These are phyloP conservation scores for Araneus ventricosus DNA, from an alignment of 1,140 invertebrate species.

Conservation along the genomic window DNA sequence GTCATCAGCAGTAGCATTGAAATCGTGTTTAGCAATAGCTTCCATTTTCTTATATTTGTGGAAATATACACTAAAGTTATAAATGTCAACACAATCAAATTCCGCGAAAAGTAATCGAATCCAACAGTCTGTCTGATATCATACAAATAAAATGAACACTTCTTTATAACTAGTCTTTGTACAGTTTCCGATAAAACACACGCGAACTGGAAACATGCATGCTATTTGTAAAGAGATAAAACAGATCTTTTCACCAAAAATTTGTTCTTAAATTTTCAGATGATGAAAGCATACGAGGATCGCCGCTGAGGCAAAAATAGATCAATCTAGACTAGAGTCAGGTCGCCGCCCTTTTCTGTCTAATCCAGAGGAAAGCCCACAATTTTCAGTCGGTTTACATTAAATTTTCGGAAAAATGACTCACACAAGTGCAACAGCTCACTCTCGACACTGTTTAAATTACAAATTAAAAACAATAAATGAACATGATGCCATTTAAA, in stretches of 20 bases:
- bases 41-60: constrained; percentile 94
- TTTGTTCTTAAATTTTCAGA: constrained; percentile 13
- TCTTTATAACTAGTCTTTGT: not conserved
- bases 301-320: constrained; percentile 67
- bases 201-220: not conserved
- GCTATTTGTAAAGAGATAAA: constrained; percentile 9
- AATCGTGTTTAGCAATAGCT: constrained; percentile 99
- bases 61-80: not conserved
- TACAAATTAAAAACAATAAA: not conserved
- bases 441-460: not conserved
- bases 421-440: not conserved
- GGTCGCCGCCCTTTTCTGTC: constrained; percentile 62
- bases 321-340: constrained; percentile 30
- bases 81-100: constrained; percentile 26
- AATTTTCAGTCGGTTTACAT: not conserved
- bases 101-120: not conserved
- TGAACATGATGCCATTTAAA: not conserved
- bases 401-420: not conserved
- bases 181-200: not conserved
- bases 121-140: not conserved
- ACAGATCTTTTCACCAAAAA: not conserved
- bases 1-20: constrained; percentile 98
- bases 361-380: not conserved
- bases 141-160: constrained; percentile 2
- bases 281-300: constrained; percentile 27